phyloP scores from a whole-genome alignment of 2,888 invertebrate genomes.

The Plusia festucae region DNA sequence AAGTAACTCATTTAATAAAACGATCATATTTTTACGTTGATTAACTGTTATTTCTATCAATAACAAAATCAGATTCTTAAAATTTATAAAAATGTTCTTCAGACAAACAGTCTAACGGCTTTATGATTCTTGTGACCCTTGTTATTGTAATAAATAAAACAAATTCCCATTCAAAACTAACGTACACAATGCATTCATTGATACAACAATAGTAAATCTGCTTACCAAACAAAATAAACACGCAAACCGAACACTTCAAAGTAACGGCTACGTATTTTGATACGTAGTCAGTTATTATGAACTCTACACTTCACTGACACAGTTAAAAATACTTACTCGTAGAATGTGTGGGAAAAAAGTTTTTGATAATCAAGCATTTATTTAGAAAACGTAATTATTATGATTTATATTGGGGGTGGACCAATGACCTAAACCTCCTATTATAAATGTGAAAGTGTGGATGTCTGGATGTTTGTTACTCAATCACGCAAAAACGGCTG shows the following conservation, averaged over 20 bases:
- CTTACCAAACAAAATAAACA: neutral
- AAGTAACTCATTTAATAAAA: neutral
- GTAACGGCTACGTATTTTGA: constrained; percentile 27
- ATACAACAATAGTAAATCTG: constrained; percentile 1
- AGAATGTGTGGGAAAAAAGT: constrained; percentile 43
- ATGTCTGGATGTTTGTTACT: too few species aligned
- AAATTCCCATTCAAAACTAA: neutral
- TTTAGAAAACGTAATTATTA: too few species aligned
- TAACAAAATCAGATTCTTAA: too few species aligned
- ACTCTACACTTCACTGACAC: constrained; percentile 28
- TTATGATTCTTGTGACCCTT: too few species aligned
- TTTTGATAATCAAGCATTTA: neutral
- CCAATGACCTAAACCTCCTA: too few species aligned
- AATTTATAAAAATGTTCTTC: too few species aligned
- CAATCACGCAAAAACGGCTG: too few species aligned
- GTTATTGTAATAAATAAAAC: neutral
- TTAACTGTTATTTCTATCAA: too few species aligned
- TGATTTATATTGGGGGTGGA: too few species aligned
- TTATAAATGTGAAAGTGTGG: too few species aligned
- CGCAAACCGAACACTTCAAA: constrained; percentile 14
- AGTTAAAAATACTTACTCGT: constrained; percentile 23
- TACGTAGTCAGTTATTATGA: constrained; percentile 26
- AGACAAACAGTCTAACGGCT: too few species aligned
- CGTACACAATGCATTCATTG: neutral
- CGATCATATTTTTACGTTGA: neutral